Evolutionary conservation across 2,113 vertebrate genomes (phyloP).

Genomic region (Burhinus oedicnemus): DNA sequence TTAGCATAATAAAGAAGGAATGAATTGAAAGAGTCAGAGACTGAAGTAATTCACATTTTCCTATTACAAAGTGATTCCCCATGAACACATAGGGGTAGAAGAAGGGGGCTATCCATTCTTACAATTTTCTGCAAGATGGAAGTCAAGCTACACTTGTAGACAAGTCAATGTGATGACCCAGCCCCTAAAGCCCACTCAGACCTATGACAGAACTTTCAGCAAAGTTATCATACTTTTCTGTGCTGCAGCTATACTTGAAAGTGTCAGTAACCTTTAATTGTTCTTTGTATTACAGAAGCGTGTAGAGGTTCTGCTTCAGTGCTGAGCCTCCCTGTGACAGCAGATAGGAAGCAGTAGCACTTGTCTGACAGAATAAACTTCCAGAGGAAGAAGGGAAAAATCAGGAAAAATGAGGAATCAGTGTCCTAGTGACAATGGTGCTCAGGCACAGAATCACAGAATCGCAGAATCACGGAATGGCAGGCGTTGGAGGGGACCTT

Average conservation of each 20-base stretch:
- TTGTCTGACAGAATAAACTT: background rate
- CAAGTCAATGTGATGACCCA: background rate
- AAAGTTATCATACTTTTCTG: background rate
- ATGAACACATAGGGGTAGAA: background rate
- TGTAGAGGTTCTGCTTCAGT: fast-evolving
- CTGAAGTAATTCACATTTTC: background rate
- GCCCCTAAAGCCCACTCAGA: background rate
- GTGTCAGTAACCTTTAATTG: background rate
- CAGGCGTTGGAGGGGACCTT: no score
- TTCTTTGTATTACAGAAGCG: background rate
- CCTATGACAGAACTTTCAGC: background rate
- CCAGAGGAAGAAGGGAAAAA: background rate
- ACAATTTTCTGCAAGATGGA: background rate
- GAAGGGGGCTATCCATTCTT: background rate
- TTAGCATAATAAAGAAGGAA: background rate
- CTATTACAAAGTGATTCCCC: background rate
- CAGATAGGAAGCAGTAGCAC: background rate
- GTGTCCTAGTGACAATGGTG: background rate
- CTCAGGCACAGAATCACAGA: background rate
- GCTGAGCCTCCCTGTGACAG: background rate
- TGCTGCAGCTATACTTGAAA: background rate
- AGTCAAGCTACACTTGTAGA: background rate
- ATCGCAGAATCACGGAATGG: no score
- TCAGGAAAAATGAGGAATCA: background rate
- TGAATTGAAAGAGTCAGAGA: background rate